Evolutionary conservation across 2,113 vertebrate species (phyloP).

Genomic region (Xiphophorus couchianus): DNA sequence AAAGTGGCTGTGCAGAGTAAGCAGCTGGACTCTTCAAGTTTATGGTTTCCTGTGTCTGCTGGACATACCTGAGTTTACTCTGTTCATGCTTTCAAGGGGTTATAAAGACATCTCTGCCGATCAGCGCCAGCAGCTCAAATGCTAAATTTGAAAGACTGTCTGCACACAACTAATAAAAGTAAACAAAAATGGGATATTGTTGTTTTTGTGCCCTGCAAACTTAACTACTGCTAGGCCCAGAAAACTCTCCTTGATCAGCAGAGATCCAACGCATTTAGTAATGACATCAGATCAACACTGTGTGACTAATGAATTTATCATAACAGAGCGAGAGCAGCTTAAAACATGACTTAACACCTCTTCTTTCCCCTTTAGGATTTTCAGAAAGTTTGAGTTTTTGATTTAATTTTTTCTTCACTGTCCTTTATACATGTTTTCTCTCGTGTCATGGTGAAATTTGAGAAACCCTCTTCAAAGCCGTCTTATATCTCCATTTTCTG

Average conservation of each 20-base stretch:
- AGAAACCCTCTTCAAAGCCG: not conserved
- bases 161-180: not conserved
- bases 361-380: not conserved
- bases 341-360: not conserved
- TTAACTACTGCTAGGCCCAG: too few relatives aligned
- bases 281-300: conserved; percentile 39
- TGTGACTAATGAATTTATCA: conserved; percentile 14
- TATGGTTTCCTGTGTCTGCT: not conserved
- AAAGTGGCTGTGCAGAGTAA: not conserved
- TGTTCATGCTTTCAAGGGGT: not conserved
- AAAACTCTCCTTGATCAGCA: conserved; percentile 37
- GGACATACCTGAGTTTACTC: too few relatives aligned
- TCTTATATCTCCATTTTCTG: not conserved
- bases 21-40: not conserved
- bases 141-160: not conserved
- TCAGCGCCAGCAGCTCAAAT: too few relatives aligned
- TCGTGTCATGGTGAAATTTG: not conserved
- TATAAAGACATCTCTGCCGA: not conserved
- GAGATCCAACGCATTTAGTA: conserved; percentile 34
- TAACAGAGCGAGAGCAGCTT: not conserved
- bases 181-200: not conserved
- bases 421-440: not conserved
- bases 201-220: not conserved
- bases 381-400: not conserved
- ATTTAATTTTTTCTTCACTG: not conserved